Percentiles rank a stretch among this genome's conserved stretches.
These are phyloP conservation scores for Xenops minutus DNA, from an alignment of 2,797 vertebrate genomes.

Conservation along the genomic window DNA sequence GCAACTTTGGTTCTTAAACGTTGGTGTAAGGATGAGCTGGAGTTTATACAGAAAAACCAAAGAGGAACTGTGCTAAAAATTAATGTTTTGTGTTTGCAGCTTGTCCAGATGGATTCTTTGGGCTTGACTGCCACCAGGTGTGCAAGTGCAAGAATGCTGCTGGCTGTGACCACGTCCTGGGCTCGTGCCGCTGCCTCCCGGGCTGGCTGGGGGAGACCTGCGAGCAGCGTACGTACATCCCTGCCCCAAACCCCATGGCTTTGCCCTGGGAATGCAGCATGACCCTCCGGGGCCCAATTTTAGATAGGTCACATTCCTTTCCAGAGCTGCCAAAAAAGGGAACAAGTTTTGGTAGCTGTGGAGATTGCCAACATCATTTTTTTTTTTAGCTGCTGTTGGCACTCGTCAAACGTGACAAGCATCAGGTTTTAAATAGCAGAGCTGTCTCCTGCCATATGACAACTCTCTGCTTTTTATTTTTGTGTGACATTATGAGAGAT, in stretches of 20 bases:
- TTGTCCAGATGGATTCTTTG: constrained; percentile 82
- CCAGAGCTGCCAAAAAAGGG: background rate
- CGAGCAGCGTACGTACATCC: background rate
- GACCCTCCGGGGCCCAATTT: background rate
- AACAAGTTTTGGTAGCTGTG: background rate
- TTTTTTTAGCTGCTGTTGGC: background rate
- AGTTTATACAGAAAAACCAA: background rate
- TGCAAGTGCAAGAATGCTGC: constrained; percentile 84
- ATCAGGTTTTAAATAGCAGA: constrained; percentile 16
- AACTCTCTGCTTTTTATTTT: constrained; percentile 49
- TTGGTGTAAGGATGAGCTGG: background rate
- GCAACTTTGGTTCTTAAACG: background rate
- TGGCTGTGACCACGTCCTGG: constrained; percentile 81
- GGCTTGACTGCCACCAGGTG: constrained; percentile 83
- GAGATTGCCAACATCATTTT: background rate
- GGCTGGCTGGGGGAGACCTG: constrained; percentile 80
- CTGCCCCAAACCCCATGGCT: background rate
- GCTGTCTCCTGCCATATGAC: background rate
- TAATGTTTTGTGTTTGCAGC: constrained; percentile 70
- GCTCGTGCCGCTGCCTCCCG: constrained; percentile 73
- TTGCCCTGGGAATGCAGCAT: background rate
- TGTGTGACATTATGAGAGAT: background rate
- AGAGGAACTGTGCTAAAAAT: background rate
- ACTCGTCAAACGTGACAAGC: background rate
- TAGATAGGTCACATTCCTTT: background rate